A percentile compares a stretch with the other conserved stretches of the same genome.
These are phyloP conservation scores for Nomada ruficornis DNA, from an alignment of 2,888 invertebrate genomes.

Conservation along the genomic window DNA sequence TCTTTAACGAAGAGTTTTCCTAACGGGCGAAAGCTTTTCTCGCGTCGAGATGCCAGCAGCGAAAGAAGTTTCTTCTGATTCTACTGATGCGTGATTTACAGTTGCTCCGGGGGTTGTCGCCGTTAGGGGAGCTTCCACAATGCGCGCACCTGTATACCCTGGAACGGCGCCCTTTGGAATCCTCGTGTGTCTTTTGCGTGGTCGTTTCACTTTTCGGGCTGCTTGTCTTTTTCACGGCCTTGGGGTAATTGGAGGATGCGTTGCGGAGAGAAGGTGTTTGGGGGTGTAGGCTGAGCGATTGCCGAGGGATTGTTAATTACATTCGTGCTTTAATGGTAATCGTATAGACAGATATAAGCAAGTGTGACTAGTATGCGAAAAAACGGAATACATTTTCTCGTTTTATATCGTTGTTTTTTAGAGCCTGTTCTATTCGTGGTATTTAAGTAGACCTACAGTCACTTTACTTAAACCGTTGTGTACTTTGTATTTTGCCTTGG, in stretches of 20 bases:
- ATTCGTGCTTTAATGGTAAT: background rate
- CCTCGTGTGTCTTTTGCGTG: background rate
- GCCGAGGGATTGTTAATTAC: background rate
- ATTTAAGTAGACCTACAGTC: no score
- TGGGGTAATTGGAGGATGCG: background rate
- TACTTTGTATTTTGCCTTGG: no score
- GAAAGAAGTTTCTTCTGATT: conserved; percentile 25
- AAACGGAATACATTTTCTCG: no score
- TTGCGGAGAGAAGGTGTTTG: background rate
- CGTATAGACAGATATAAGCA: no score
- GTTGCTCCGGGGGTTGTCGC: conserved; percentile 6
- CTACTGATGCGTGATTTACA: conserved; percentile 37
- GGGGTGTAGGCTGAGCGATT: background rate
- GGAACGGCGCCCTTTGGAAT: background rate
- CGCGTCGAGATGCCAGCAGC: conserved; percentile 25
- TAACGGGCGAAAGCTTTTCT: conserved; percentile 54
- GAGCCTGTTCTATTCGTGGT: no score
- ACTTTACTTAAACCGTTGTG: no score
- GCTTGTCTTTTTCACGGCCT: background rate
- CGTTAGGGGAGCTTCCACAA: conserved; percentile 7
- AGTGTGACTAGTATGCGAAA: no score
- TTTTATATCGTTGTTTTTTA: no score
- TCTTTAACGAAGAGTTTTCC: conserved; percentile 51
- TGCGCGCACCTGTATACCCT: conserved; percentile 11
- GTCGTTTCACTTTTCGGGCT: background rate